A percentile compares a stretch with the other conserved stretches of the same genome.
phyloP scores from a whole-genome alignment of 2,113 vertebrate genomes.

The Phylloscopus whistleri region DNA sequence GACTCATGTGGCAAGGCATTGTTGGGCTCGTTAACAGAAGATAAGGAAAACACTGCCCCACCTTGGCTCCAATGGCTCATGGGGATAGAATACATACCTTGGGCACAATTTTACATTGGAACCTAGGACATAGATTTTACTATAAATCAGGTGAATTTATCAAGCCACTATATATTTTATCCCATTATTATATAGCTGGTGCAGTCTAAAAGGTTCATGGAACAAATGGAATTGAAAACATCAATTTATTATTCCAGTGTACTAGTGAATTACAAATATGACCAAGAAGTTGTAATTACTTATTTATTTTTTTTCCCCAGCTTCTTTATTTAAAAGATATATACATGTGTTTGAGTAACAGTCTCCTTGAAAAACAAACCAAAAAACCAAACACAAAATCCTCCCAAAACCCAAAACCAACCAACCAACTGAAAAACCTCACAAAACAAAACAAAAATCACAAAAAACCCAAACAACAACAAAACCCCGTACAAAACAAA shows the following conservation, averaged over 20 bases:
- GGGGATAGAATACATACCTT: too few relatives aligned
- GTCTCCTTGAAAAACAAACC: not conserved
- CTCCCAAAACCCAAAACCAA: not conserved
- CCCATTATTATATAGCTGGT: not conserved
- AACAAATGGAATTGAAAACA: not conserved
- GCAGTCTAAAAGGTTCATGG: not conserved
- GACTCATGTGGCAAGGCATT: too few relatives aligned
- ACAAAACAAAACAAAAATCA: not conserved
- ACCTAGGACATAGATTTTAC: too few relatives aligned
- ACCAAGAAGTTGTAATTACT: not conserved
- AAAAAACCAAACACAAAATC: not conserved
- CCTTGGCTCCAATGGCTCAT: too few relatives aligned
- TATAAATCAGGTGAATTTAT: not conserved
- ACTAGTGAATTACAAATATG: not conserved
- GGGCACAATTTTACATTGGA: too few relatives aligned
- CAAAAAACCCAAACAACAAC: too few relatives aligned
- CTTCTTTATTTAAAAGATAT: not conserved
- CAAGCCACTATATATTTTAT: not conserved
- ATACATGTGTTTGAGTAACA: not conserved
- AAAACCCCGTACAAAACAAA: not conserved
- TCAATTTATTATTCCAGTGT: not conserved
- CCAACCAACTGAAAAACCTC: not conserved
- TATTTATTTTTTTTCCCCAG: not conserved
- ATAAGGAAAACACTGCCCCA: too few relatives aligned
- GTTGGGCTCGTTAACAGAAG: too few relatives aligned